phyloP scores from a whole-genome alignment of 2,113 vertebrate genomes.

The Aix galericulata region DNA sequence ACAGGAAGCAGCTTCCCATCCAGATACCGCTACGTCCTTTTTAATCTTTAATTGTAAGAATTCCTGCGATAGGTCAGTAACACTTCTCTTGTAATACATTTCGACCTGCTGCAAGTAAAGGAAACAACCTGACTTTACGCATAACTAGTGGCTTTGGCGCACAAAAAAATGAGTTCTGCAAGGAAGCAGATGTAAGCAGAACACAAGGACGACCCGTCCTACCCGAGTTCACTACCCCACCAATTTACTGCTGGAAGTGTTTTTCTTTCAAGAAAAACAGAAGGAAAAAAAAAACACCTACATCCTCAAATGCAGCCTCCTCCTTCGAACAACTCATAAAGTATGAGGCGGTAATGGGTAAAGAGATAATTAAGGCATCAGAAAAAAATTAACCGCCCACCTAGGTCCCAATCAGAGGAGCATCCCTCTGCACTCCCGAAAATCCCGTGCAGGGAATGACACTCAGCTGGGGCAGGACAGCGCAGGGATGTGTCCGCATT shows the following conservation, averaged over 20 bases:
- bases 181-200: not conserved
- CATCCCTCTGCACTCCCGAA: not conserved
- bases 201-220: not conserved
- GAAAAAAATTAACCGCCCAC: not conserved
- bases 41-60: not conserved
- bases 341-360: not conserved
- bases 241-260: slow-evolving; percentile 14
- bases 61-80: not conserved
- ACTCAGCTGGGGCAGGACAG: not conserved
- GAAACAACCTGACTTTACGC: not conserved
- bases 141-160: not conserved
- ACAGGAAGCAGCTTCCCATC: not conserved
- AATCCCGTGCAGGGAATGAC: not conserved
- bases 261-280: not conserved
- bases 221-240: not conserved
- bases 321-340: not conserved
- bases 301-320: not conserved
- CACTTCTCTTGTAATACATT: not conserved
- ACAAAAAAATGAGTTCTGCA: not conserved
- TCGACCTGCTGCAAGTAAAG: slow-evolving; percentile 9
- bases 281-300: not conserved
- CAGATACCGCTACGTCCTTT: not conserved
- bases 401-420: not conserved
- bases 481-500: not conserved
- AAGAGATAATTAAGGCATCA: not conserved